Percentiles rank a stretch among this genome's conserved stretches.
Evolutionary conservation across 2,888 invertebrate genomes (phyloP).

Genomic region (Ephialtes manifestator): DNA sequence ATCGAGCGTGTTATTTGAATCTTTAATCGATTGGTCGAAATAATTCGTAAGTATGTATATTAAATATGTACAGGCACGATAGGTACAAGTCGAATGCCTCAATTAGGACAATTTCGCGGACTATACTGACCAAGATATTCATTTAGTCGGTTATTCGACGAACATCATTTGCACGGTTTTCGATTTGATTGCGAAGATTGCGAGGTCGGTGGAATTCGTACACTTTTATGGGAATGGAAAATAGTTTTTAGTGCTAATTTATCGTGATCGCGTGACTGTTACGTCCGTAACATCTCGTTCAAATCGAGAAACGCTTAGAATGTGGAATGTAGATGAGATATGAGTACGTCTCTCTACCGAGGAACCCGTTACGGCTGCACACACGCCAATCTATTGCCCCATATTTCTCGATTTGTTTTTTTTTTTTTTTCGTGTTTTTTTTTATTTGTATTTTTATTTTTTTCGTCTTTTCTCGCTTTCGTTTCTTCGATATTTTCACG

Average conservation of each 20-base stretch:
- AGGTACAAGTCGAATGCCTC: conserved; percentile 36
- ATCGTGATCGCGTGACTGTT: conserved; percentile 14
- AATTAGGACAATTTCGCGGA: conserved; percentile 23
- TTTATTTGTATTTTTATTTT: conserved; percentile 43
- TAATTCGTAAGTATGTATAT: conserved; percentile 22
- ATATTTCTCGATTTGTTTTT: conserved; percentile 51
- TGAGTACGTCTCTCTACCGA: conserved; percentile 53
- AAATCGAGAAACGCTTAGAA: conserved; percentile 49
- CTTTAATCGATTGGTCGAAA: conserved; percentile 3
- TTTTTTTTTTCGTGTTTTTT: conserved; percentile 50
- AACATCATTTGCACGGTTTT: neutral
- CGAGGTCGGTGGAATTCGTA: conserved; percentile 2
- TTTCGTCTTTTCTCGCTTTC: conserved; percentile 33
- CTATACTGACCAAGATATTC: conserved; percentile 31
- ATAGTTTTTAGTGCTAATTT: conserved; percentile 23
- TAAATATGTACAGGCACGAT: conserved; percentile 57
- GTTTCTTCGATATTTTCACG: conserved; percentile 53
- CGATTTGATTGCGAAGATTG: neutral
- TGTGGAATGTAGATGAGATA: conserved; percentile 69
- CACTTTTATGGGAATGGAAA: conserved; percentile 20
- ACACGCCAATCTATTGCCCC: conserved; percentile 65
- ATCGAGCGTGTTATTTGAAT: conserved; percentile 5
- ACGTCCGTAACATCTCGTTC: conserved; percentile 43
- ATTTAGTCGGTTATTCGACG: neutral
- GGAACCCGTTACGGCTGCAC: conserved; percentile 51